These are phyloP conservation scores for Oreonectes daqikongensis DNA, from an alignment of 2,797 vertebrate species.

Conservation along the genomic window DNA sequence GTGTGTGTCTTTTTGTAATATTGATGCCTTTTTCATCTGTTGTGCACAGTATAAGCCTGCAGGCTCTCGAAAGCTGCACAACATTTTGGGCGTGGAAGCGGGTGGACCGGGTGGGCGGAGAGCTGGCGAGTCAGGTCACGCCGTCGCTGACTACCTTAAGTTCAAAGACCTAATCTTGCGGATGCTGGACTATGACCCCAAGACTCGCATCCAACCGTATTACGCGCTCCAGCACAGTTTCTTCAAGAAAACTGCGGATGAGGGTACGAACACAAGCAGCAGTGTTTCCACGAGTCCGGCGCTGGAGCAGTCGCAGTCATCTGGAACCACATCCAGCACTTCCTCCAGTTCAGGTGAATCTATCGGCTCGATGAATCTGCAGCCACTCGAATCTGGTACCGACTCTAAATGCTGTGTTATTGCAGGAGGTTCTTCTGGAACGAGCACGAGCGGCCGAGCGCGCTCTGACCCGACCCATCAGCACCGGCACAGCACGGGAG, in stretches of 20 bases:
- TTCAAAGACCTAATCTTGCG: constrained; percentile 99
- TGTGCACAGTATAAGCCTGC: constrained; percentile 92
- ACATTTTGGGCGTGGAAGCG: constrained; percentile 96
- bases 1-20: background rate
- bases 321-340: constrained; percentile 98
- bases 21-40: background rate
- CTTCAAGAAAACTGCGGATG: constrained; percentile 99
- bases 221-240: constrained; percentile 99
- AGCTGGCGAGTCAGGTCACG: constrained; percentile 96
- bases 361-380: background rate
- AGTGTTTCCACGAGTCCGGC: constrained; percentile 98
- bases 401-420: constrained; percentile 25
- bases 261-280: constrained; percentile 99
- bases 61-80: constrained; percentile 96
- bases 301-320: constrained; percentile 98
- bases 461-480: constrained; percentile 98
- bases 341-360: constrained; percentile 94
- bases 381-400: background rate
- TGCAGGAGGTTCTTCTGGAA: constrained; percentile 96
- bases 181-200: constrained; percentile 99
- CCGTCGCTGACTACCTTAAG: constrained; percentile 99
- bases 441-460: constrained; percentile 96
- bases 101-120: constrained; percentile 96
- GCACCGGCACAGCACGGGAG: constrained; percentile 92
- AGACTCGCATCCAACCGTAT: constrained; percentile 98